Base-by-base conservation (phyloP, 1,140 invertebrate species). In the Drosophila tani region DNA sequence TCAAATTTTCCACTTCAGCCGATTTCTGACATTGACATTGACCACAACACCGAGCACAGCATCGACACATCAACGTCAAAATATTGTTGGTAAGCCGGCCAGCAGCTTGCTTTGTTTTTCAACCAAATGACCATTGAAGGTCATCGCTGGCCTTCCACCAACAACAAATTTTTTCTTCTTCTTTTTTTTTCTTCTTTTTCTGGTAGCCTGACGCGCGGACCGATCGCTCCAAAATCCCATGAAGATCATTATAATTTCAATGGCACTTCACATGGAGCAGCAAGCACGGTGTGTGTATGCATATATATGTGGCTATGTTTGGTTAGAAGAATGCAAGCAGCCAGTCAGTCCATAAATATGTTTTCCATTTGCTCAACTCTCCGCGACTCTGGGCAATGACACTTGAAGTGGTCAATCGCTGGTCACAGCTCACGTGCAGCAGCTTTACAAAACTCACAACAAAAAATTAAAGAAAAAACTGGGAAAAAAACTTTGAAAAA, bases 211-310 rank as follows among this genome's bases (percentile, higher is more conserved):
- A 85, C 82, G 78, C 66, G 27, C 67, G 62, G 27, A 65, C 38
- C 64, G 64, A 83, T 88, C 84, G 65, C 47, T 68, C 85, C 84
- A 81, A 87, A 88, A 83, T 70, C 77, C 79, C 69, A 80, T 78
- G 84, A 90, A 87, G 84, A 87, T 87, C 84, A 87, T 84, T 88
- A 82, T 90, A 84, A 84, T 88, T 90, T 87, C 85, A 87, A 87
- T 87, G 84, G 81, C 84, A 87, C 84, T 87, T 87, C 80, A 87
- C 21, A 73, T 40, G 47, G 66, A 57, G 68, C 15, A 55, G 51
- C 41, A 17, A 24, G 21, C 21, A 24, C 21, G 21, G 21, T 49
- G 29, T 71, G 32, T 49, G 24, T 49, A 32, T 68, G 63, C 47
- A 55, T 63, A 53, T 75, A 12, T 56, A 35, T 56, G 58, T 51